Percentiles rank a stretch among this genome's conserved stretches.
Evolutionary conservation across 2,797 vertebrate species (phyloP).

Genomic region (Sphenopsis melanotis): DNA sequence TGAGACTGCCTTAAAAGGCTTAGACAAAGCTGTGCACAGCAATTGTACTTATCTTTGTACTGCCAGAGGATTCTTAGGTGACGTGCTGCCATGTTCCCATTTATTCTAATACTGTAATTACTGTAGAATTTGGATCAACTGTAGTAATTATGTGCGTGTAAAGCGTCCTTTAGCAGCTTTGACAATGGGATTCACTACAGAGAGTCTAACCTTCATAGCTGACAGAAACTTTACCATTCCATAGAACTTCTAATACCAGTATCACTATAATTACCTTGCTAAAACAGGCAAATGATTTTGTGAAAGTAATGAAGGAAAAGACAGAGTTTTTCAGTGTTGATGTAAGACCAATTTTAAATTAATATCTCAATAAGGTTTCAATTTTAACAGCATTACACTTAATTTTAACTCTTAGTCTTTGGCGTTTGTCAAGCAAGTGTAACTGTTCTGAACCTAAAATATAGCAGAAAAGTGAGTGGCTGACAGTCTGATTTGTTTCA

Average conservation of each 20-base stretch:
- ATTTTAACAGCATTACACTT: not conserved
- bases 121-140: conserved; percentile 45
- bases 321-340: not conserved
- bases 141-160: conserved; percentile 29
- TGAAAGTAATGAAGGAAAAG: not conserved
- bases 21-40: not conserved
- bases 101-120: conserved; percentile 58
- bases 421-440: not conserved
- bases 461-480: not conserved
- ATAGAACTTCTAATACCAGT: not conserved
- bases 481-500: not conserved
- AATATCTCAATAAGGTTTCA: not conserved
- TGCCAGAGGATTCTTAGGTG: conserved; percentile 18
- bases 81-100: not conserved
- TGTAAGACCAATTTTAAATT: not conserved
- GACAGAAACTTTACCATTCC: not conserved
- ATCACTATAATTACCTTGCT: conserved; percentile 18
- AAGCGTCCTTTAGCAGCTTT: not conserved
- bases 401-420: not conserved
- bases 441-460: not conserved
- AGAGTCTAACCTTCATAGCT: not conserved
- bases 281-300: not conserved
- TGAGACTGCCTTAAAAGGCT: not conserved
- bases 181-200: conserved; percentile 24
- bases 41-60: not conserved